Base-by-base conservation (phyloP, 2,888 invertebrate species). In the Trilocha varians region DNA sequence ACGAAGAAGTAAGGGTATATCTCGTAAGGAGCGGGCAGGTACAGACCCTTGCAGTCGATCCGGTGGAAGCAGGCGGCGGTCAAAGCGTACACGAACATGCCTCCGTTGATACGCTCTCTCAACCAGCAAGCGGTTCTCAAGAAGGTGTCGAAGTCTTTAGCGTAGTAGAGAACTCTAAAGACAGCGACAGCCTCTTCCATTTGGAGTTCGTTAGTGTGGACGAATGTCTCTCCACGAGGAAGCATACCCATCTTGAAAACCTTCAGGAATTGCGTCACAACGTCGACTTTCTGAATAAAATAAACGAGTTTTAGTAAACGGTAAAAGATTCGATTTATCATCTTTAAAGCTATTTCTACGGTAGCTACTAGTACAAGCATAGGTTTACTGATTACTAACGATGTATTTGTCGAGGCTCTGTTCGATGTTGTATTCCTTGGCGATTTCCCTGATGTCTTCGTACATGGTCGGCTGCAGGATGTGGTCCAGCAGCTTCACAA, bases 1-100 rank as follows among this genome's bases (percentile, higher is more conserved):
- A 93, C 90, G 86, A 92, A 93, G 76, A 90, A 88, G 70, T 92
- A 89, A 2, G 94, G 94, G 75, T 90, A 89, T 68, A 93, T 88
- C 75, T 94, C 94, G 65, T 93, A 93, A 34, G 90, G 88, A 16
- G 92, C 88, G 16, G 94, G 93, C 15, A 93, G 69, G 36, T 88
- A 82, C 50, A 93, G 78, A 38, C 91, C 91, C 44, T 86, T 79
- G 69, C 89, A 89, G 62, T 93, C 92, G 5, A 70, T 65, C 38
- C 91, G 88, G 67, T 92, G 91, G 66, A 91, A 87, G 38, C 92
- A 83, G 45, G 93, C 91, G 46, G 89, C 85, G 38, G 89, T 89
- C 50, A 91, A 73, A 9, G 92, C 90, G 59, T 92, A 91, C 45
- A 91, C 87, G 71, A 92, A 94, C 85, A 93, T 89, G 58, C 89